Evolutionary conservation across 2,113 vertebrate species (phyloP).

Genomic region (Passer montanus): DNA sequence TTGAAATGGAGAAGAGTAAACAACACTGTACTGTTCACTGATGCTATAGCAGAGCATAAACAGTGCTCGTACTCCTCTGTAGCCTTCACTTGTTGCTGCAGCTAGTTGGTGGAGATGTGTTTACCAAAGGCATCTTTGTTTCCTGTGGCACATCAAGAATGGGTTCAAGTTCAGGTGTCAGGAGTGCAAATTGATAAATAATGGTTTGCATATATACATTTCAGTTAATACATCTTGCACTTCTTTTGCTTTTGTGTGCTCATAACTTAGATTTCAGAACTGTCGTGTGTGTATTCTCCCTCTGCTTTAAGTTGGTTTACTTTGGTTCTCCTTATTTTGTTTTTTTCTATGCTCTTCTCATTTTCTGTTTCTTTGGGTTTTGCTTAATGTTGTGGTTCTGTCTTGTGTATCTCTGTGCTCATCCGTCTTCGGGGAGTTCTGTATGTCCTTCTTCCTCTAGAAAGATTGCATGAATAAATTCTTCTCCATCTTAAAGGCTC

Average conservation of each 20-base stretch:
- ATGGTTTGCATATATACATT: background rate
- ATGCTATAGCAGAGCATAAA: background rate
- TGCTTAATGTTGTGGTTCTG: background rate
- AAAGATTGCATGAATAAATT: background rate
- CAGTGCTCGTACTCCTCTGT: background rate
- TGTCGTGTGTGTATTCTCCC: background rate
- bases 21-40: background rate
- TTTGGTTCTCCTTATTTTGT: background rate
- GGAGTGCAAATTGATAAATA: background rate
- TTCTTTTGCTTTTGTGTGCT: background rate
- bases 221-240: background rate
- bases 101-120: background rate
- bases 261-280: background rate
- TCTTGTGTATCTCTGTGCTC: background rate
- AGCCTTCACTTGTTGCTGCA: background rate
- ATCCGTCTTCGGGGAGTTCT: background rate
- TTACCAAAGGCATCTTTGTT: background rate
- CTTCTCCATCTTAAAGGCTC: background rate
- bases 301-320: background rate
- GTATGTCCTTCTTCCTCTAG: background rate
- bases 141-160: background rate
- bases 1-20: background rate
- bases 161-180: background rate
- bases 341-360: background rate
- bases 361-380: background rate